Conservation (phyloP, 2,113 vertebrate species). For the Bubo scandiacus region DNA sequence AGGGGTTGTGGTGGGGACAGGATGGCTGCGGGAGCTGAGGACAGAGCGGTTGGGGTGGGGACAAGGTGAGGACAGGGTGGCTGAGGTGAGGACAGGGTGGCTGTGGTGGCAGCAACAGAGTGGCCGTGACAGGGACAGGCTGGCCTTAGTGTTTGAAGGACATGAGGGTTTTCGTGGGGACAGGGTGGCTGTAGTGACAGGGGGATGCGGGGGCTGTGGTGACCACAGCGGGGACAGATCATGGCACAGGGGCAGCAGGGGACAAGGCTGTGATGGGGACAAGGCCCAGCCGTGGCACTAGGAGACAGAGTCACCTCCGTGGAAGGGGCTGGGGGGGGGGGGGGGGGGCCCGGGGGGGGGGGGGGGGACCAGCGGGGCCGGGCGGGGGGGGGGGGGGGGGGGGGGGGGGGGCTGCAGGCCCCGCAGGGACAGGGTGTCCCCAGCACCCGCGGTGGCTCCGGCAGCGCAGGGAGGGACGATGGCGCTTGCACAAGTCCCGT, state of each 20-base stretch:
- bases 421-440: background rate
- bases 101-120: no score
- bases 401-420: no score
- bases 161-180: background rate
- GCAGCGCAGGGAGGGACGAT: background rate
- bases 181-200: background rate
- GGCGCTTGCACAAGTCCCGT: constrained; percentile 1
- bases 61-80: background rate
- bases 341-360: no score
- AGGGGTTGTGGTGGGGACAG: no score
- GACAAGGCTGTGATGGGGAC: background rate
- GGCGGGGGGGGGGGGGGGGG: no score
- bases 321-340: background rate
- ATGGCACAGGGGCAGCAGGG: accelerated
- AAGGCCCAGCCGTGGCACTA: background rate
- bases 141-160: no score
- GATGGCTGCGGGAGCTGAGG: background rate
- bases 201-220: no score
- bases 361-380: no score
- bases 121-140: background rate
- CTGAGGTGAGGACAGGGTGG: background rate
- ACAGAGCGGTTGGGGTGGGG: background rate
- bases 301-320: background rate
- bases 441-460: background rate
- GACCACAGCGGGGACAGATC: background rate